Base-by-base conservation (phyloP, 1,140 invertebrate species). In the Archivesica marissinica region DNA sequence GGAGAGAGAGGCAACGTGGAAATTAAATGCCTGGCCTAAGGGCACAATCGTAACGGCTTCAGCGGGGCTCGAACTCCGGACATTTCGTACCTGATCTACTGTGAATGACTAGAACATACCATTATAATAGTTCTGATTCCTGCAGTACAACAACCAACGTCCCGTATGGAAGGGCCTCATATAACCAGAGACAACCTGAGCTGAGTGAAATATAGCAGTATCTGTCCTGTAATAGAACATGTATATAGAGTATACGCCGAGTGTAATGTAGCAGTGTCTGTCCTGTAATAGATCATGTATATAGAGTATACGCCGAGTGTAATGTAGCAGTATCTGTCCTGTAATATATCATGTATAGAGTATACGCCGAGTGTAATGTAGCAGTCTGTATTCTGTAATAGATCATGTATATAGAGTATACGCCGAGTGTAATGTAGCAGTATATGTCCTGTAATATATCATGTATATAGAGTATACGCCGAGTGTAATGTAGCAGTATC, bases 131-230 rank as follows among this genome's bases (percentile, higher is more conserved):
- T 47, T 1, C 17, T 38, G 44, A 17, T 72, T 72, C 50, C 25
- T 72, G n/a, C 68, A 72, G 15, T 72, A 72, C 15, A 72, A 25
- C 11, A 72, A 23, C 68, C 68, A 72, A 17, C 68, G 68, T 20
- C 68, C 68, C 2, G 68, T 41, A 17, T 72, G 50, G 9, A 25
- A 4, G 28, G 44, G 44, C 50, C 3, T 44, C 68, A 72, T 72
- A 50, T 47, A 50, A 23, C 41, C 41, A 3, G 68, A 52, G 28
- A 50, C 50, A 2, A 72, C 39, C 6, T 25, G 50, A 1, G 68
- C 68, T 9, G 68, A 44, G 11, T 47, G n/a, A 33, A 72, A 47
- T 0, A 47, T 11, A 3, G 41, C 68, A 25, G 68, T 47, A 23
- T 72, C 68, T 13, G 59, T 64, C 11, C 59, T 64, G 59, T 11